Conservation (phyloP, 1,140 invertebrate genomes). For the Drosophila ananassae region DNA sequence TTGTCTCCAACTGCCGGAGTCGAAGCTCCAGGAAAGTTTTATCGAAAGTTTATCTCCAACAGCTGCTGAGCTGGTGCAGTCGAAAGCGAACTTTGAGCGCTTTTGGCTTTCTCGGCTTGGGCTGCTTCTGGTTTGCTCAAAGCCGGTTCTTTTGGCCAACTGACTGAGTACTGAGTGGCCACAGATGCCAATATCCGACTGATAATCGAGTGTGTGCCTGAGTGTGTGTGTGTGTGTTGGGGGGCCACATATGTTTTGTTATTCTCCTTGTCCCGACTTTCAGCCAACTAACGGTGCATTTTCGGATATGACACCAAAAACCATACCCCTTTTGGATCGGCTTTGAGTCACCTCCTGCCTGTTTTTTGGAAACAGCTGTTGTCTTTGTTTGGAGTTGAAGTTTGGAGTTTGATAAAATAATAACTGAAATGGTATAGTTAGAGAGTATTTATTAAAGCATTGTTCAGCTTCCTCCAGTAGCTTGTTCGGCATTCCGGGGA, state of each 20-base stretch:
- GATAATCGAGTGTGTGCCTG: not conserved
- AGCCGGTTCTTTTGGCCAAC: constrained; percentile 50
- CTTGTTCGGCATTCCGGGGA: not conserved
- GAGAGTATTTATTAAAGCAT: not conserved
- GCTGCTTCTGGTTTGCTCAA: constrained; percentile 26
- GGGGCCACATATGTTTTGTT: constrained; percentile 5
- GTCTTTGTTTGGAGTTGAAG: constrained; percentile 6
- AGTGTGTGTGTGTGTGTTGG: not conserved
- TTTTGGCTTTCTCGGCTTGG: constrained; percentile 4
- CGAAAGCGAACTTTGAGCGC: constrained; percentile 36
- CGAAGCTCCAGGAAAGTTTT: constrained; percentile 57
- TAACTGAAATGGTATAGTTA: no score
- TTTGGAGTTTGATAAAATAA: no score
- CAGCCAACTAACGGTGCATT: constrained; percentile 66
- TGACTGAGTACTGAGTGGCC: constrained; percentile 26
- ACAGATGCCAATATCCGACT: constrained; percentile 5
- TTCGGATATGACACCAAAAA: constrained; percentile 7
- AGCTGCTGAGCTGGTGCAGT: constrained; percentile 3
- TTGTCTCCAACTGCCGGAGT: constrained; percentile 22
- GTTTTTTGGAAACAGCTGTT: constrained; percentile 39
- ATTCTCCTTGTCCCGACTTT: constrained; percentile 16
- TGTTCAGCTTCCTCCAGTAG: not conserved
- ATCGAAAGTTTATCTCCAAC: constrained; percentile 34
- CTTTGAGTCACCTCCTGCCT: constrained; percentile 45
- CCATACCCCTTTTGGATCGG: constrained; percentile 1